A percentile compares a stretch with the other conserved stretches of the same genome.
Conservation (phyloP, 1,140 invertebrate genomes). For the Lithobius niger region DNA sequence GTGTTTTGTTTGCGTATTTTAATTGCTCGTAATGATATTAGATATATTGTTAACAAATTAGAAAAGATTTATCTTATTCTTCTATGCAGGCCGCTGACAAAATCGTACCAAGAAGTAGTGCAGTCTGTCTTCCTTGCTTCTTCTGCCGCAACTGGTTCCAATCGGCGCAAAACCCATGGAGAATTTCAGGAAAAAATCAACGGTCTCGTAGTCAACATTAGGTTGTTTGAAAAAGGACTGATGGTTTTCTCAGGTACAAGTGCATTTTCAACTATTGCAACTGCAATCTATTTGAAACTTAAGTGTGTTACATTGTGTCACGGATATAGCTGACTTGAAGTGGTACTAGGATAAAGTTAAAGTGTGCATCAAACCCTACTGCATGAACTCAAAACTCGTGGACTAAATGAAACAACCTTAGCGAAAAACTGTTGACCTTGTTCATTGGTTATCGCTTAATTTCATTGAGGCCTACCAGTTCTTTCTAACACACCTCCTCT, state of each 20-base stretch:
- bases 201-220: slow-evolving; percentile 52
- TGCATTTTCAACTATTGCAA: slow-evolving; percentile 19
- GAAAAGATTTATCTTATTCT: background rate
- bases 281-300: background rate
- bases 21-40: too few relatives aligned
- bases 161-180: slow-evolving; percentile 49
- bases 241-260: slow-evolving; percentile 43
- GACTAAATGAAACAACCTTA: too few relatives aligned
- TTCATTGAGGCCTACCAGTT: too few relatives aligned
- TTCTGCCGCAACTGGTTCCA: slow-evolving; percentile 44
- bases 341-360: too few relatives aligned
- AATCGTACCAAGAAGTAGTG: slow-evolving; percentile 37
- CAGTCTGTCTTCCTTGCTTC: slow-evolving; percentile 54
- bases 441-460: too few relatives aligned
- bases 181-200: slow-evolving; percentile 70
- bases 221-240: slow-evolving; percentile 72
- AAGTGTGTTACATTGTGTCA: too few relatives aligned
- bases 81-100: slow-evolving; percentile 24
- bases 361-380: too few relatives aligned
- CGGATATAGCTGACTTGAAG: too few relatives aligned
- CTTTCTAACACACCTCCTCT: too few relatives aligned
- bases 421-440: too few relatives aligned
- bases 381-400: too few relatives aligned
- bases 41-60: background rate
- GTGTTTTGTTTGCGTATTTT: too few relatives aligned